These are phyloP conservation scores for Acanthiza pusilla DNA, from an alignment of 2,797 vertebrate species.

Conservation along the genomic window DNA sequence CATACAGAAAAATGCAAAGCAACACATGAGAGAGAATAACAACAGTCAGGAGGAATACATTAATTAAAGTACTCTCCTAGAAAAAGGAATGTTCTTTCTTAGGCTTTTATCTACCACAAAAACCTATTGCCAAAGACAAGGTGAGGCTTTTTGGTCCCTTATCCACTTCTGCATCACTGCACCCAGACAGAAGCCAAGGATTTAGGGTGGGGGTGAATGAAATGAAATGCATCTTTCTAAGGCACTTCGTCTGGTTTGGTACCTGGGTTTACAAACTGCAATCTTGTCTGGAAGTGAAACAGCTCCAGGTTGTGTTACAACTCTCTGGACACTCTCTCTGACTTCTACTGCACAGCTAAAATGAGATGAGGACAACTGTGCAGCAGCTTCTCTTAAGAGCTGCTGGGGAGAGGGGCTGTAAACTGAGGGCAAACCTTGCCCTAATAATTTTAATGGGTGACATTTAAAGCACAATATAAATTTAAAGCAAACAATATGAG, in stretches of 20 bases:
- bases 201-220: neutral
- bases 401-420: constrained; percentile 9
- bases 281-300: neutral
- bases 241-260: neutral
- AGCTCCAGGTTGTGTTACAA: neutral
- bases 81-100: neutral
- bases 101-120: neutral
- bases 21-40: neutral
- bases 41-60: neutral
- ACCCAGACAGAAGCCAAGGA: neutral
- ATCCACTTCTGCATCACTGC: neutral
- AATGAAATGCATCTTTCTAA: neutral
- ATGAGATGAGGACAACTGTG: neutral
- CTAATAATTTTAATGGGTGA: constrained; percentile 42
- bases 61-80: neutral
- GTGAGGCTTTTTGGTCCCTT: neutral
- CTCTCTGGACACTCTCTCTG: neutral
- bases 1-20: neutral
- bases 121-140: neutral
- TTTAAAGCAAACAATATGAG: constrained; percentile 52
- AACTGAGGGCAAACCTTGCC: constrained; percentile 26
- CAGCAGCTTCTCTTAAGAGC: neutral
- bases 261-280: neutral
- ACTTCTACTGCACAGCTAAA: neutral
- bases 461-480: constrained; percentile 54